A percentile compares a stretch with the other conserved stretches of the same genome.
Evolutionary conservation across 2,888 invertebrate genomes (phyloP).

Genomic region (Dermolepida albohirtum): DNA sequence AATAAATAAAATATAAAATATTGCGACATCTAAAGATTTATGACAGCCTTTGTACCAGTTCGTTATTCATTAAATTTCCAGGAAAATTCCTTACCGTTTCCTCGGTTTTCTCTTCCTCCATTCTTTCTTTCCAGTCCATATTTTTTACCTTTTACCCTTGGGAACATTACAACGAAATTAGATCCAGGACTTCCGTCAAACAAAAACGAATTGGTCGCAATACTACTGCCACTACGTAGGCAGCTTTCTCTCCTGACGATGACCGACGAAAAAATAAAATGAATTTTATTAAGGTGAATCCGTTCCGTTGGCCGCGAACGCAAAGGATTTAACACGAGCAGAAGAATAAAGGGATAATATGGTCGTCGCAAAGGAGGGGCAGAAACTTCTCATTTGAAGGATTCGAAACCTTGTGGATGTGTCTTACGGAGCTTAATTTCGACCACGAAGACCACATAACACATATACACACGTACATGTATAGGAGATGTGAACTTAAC

Average conservation of each 20-base stretch:
- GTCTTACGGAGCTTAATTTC: background rate
- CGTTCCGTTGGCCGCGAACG: too few relatives aligned
- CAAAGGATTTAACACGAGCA: background rate
- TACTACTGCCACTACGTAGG: background rate
- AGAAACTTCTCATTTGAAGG: background rate
- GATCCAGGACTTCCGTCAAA: slow-evolving; percentile 10
- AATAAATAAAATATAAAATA: too few relatives aligned
- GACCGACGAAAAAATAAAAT: background rate
- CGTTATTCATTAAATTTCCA: too few relatives aligned
- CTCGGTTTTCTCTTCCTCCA: too few relatives aligned
- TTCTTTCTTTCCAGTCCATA: too few relatives aligned
- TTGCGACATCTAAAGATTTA: too few relatives aligned
- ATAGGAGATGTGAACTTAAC: background rate
- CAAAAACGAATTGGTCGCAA: slow-evolving; percentile 6
- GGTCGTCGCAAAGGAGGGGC: background rate
- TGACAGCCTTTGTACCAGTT: too few relatives aligned
- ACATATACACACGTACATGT: too few relatives aligned
- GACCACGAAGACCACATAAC: background rate
- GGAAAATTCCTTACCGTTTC: too few relatives aligned
- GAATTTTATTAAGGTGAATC: too few relatives aligned
- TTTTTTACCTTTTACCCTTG: background rate
- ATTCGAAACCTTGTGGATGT: background rate
- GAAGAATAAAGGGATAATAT: slow-evolving; percentile 1
- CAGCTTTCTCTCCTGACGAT: background rate
- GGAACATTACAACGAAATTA: slow-evolving; percentile 3